phyloP scores from a whole-genome alignment of 2,113 vertebrate species.

The Dermatemys mawii region DNA sequence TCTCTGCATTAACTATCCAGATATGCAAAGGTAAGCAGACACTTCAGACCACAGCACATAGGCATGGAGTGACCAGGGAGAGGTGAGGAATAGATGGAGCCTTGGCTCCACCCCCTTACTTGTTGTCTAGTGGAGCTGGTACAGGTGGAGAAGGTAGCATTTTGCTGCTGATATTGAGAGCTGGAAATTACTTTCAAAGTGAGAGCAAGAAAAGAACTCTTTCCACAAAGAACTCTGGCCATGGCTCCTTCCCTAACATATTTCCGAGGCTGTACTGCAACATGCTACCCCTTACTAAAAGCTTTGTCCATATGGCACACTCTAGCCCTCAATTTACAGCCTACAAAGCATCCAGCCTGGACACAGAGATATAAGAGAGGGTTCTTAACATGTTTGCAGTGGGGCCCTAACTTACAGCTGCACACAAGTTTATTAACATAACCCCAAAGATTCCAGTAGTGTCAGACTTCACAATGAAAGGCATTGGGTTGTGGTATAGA shows the following conservation, averaged over 20 bases:
- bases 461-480: background rate
- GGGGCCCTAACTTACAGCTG: background rate
- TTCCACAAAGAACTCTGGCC: background rate
- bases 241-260: background rate
- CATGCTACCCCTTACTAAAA: background rate
- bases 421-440: background rate
- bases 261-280: background rate
- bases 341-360: background rate
- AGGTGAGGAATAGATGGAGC: background rate
- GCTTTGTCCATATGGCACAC: background rate
- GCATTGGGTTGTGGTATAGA: background rate
- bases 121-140: background rate
- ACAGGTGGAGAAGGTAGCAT: background rate
- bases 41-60: background rate
- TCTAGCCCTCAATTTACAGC: background rate
- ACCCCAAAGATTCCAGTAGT: background rate
- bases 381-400: background rate
- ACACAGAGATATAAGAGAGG: background rate
- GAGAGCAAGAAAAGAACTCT: background rate
- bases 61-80: background rate
- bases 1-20: background rate
- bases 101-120: background rate
- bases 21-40: background rate
- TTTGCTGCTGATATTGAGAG: background rate
- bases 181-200: background rate